A percentile compares a stretch with the other conserved stretches of the same genome.
These are phyloP conservation scores for Cheilosia variabilis DNA, from an alignment of 2,888 invertebrate species.

Conservation along the genomic window DNA sequence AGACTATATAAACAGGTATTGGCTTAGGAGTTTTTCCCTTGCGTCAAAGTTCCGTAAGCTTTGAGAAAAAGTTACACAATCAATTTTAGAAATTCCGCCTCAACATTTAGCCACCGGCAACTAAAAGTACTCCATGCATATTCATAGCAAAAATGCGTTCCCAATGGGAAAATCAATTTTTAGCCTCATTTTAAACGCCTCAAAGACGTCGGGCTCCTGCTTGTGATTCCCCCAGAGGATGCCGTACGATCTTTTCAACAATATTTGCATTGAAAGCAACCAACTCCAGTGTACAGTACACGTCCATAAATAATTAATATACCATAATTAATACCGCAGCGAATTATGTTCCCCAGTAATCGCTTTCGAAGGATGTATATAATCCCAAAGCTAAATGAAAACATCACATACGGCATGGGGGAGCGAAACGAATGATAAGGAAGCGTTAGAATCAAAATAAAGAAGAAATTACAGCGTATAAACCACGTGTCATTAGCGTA, in stretches of 20 bases:
- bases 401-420: slow-evolving; percentile 5
- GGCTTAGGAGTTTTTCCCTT: too few species aligned
- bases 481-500: slow-evolving; percentile 68
- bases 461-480: slow-evolving; percentile 59
- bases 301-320: background rate
- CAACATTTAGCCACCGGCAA: too few species aligned
- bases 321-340: slow-evolving; percentile 44
- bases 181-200: too few species aligned
- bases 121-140: too few species aligned
- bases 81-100: too few species aligned
- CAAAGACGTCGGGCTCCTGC: too few species aligned
- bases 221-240: background rate
- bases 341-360: slow-evolving; percentile 30
- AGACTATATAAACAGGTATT: too few species aligned
- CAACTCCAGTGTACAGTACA: background rate
- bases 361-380: slow-evolving; percentile 25
- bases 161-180: too few species aligned
- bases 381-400: slow-evolving; percentile 51
- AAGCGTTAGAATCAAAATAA: slow-evolving; percentile 22
- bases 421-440: slow-evolving; percentile 19
- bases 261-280: background rate
- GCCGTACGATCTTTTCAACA: background rate
- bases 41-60: too few species aligned
- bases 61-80: too few species aligned
- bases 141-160: too few species aligned